These are phyloP conservation scores for Himalopsyche japonica DNA, from an alignment of 2,888 invertebrate genomes.

Conservation along the genomic window DNA sequence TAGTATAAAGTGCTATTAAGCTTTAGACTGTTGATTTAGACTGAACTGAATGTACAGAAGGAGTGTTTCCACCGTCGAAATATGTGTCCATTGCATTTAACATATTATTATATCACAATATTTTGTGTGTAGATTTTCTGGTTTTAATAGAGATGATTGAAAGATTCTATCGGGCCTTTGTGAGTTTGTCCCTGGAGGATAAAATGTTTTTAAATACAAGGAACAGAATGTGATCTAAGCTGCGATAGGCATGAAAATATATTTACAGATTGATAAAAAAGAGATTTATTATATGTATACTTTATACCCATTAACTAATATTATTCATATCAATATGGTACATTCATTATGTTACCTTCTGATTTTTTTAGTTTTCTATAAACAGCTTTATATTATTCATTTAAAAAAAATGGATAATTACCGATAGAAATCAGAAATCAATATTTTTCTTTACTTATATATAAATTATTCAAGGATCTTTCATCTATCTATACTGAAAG, in stretches of 20 bases:
- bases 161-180: neutral
- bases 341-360: neutral
- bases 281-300: neutral
- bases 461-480: no score
- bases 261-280: neutral
- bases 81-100: neutral
- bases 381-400: neutral
- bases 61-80: constrained; percentile 5
- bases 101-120: neutral
- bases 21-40: constrained; percentile 31
- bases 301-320: neutral
- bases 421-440: no score
- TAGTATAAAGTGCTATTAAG: constrained; percentile 30
- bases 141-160: neutral
- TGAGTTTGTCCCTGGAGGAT: neutral
- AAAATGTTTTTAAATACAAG: neutral
- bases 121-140: neutral
- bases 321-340: neutral
- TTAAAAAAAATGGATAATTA: no score
- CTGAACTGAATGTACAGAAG: constrained; percentile 24
- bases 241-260: neutral
- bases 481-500: no score
- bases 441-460: no score
- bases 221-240: neutral
- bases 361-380: neutral